A percentile compares a stretch with the other conserved stretches of the same genome.
Conservation (phyloP, 2,888 invertebrate species). For the Lochmaea crataegi region DNA sequence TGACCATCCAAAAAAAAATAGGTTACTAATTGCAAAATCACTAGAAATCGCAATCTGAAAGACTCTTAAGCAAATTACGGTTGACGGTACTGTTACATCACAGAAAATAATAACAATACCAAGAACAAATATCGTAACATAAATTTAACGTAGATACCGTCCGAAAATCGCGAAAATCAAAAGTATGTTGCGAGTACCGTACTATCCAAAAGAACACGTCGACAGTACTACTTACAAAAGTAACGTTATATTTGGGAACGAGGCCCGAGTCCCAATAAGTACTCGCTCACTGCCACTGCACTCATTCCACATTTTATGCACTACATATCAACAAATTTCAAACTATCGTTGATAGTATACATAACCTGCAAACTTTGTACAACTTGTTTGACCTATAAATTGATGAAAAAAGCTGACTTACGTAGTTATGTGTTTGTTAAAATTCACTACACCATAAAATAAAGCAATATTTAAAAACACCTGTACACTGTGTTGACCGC, state of each 20-base stretch:
- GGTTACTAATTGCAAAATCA: slow-evolving; percentile 46
- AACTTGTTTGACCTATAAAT: slow-evolving; percentile 38
- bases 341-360: slow-evolving; percentile 43
- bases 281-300: slow-evolving; percentile 60
- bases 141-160: slow-evolving; percentile 10
- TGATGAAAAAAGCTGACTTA: slow-evolving; percentile 44
- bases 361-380: slow-evolving; percentile 50
- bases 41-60: slow-evolving; percentile 40
- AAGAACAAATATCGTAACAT: slow-evolving; percentile 22
- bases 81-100: slow-evolving; percentile 59
- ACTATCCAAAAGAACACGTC: slow-evolving; percentile 50
- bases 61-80: slow-evolving; percentile 40
- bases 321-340: slow-evolving; percentile 61
- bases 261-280: slow-evolving; percentile 52
- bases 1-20: slow-evolving; percentile 39
- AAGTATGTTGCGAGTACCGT: slow-evolving; percentile 34
- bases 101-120: slow-evolving; percentile 46
- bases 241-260: slow-evolving; percentile 62
- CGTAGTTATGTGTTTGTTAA: slow-evolving; percentile 41
- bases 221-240: slow-evolving; percentile 52
- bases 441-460: slow-evolving; percentile 54
- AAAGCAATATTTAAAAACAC: slow-evolving; percentile 63
- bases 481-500: slow-evolving; percentile 66
- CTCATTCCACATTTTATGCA: slow-evolving; percentile 58
- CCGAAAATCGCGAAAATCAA: slow-evolving; percentile 31